A percentile compares a stretch with the other conserved stretches of the same genome.
phyloP scores from a whole-genome alignment of 2,113 vertebrate species.

The Atlantisia rogersi region DNA sequence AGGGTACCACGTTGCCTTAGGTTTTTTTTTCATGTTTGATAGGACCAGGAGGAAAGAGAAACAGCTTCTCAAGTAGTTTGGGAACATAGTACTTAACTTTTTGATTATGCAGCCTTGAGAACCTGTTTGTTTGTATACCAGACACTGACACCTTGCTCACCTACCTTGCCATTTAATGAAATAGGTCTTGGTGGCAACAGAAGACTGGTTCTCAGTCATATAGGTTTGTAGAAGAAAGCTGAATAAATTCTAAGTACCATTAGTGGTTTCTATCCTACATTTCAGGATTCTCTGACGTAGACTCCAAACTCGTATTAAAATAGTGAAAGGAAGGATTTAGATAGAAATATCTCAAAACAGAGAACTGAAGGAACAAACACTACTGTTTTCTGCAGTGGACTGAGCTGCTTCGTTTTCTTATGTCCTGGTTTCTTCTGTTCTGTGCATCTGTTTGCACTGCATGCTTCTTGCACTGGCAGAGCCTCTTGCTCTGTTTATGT shows the following conservation, averaged over 20 bases:
- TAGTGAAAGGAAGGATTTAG: not conserved
- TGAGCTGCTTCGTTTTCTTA: not conserved
- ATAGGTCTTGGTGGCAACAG: not conserved
- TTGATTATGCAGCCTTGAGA: not conserved
- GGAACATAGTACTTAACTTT: not conserved
- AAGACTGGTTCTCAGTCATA: not conserved
- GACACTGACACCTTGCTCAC: not conserved
- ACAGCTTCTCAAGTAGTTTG: not conserved
- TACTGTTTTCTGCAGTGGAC: not conserved
- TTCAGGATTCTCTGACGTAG: not conserved
- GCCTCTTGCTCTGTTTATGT: not conserved
- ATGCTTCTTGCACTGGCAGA: not conserved
- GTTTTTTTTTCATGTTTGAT: not conserved
- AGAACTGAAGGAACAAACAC: not conserved
- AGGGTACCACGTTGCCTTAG: not conserved
- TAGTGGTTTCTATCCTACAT: not conserved
- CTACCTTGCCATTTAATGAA: not conserved
- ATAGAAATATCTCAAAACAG: not conserved
- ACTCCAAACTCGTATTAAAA: not conserved
- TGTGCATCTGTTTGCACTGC: not conserved
- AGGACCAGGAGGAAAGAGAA: not conserved
- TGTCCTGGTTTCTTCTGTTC: not conserved
- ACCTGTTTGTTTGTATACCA: not conserved
- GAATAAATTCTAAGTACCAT: not conserved
- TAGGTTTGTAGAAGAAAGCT: not conserved